Evolutionary conservation across 2,888 invertebrate genomes (phyloP).

Genomic region (Ormyrus nitidulus): DNA sequence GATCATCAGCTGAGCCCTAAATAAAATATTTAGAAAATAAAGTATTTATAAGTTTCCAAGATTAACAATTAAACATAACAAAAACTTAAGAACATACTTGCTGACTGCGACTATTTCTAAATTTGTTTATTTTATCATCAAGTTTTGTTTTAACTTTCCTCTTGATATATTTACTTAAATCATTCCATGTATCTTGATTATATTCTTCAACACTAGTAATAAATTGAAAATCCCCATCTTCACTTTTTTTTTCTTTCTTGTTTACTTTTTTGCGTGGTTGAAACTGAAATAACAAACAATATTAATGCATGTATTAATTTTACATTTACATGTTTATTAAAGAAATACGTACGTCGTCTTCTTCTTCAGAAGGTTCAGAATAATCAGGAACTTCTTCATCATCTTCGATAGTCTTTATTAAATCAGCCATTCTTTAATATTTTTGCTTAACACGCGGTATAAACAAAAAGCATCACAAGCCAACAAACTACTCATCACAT

Average conservation of each 20-base stretch:
- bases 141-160: constrained; percentile 87
- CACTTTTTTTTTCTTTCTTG: constrained; percentile 83
- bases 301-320: neutral
- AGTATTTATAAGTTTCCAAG: neutral
- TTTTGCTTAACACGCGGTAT: constrained; percentile 1
- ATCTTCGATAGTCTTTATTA: constrained; percentile 90
- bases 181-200: constrained; percentile 88
- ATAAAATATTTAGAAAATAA: constrained; percentile 13
- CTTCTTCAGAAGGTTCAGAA: constrained; percentile 88
- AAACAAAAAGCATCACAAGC: constrained; percentile 11
- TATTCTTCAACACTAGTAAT: constrained; percentile 87
- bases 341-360: constrained; percentile 82
- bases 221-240: constrained; percentile 89
- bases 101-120: constrained; percentile 67
- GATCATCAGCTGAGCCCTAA: constrained; percentile 74
- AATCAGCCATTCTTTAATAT: constrained; percentile 73
- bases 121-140: constrained; percentile 89
- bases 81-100: constrained; percentile 75
- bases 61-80: constrained; percentile 5
- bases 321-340: constrained; percentile 12
- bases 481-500: constrained; percentile 1
- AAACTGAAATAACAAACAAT: constrained; percentile 77
- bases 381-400: constrained; percentile 88
- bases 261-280: constrained; percentile 90
- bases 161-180: constrained; percentile 86